A percentile compares a stretch with the other conserved stretches of the same genome.
These are phyloP conservation scores for Takifugu rubripes DNA, from an alignment of 2,797 vertebrate genomes.

Conservation along the genomic window DNA sequence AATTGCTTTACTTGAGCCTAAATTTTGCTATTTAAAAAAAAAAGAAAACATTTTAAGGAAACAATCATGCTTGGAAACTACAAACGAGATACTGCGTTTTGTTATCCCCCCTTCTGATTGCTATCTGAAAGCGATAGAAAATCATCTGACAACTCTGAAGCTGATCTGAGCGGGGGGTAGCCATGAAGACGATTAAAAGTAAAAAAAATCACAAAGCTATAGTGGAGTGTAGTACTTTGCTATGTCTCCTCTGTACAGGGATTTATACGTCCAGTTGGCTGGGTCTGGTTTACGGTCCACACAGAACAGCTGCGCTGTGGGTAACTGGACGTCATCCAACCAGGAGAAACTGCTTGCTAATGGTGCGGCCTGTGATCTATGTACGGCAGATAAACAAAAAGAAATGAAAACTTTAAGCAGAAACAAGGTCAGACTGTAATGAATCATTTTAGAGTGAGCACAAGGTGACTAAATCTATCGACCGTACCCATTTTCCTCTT, in stretches of 20 bases:
- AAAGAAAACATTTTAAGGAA: no score
- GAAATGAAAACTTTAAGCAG: not conserved
- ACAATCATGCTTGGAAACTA: no score
- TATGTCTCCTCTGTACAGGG: constrained; percentile 89
- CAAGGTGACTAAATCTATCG: not conserved
- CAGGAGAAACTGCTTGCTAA: constrained; percentile 76
- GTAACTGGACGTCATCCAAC: constrained; percentile 84
- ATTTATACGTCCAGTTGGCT: constrained; percentile 96
- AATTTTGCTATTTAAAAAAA: no score
- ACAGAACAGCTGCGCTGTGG: constrained; percentile 77
- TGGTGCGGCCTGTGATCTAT: constrained; percentile 32
- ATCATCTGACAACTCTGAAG: no score
- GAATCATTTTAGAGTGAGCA: not conserved
- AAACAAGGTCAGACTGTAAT: not conserved
- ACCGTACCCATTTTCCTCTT: constrained; percentile 43
- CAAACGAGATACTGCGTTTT: no score
- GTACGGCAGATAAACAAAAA: constrained; percentile 12
- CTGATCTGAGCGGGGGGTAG: no score
- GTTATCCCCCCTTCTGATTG: no score
- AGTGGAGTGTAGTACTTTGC: constrained; percentile 77
- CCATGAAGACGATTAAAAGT: no score
- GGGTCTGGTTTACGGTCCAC: constrained; percentile 86
- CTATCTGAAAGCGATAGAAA: no score
- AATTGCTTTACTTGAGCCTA: no score
- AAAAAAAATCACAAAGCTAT: no score